phyloP scores from a whole-genome alignment of 1,140 invertebrate species.

The Drosophila arawakana region DNA sequence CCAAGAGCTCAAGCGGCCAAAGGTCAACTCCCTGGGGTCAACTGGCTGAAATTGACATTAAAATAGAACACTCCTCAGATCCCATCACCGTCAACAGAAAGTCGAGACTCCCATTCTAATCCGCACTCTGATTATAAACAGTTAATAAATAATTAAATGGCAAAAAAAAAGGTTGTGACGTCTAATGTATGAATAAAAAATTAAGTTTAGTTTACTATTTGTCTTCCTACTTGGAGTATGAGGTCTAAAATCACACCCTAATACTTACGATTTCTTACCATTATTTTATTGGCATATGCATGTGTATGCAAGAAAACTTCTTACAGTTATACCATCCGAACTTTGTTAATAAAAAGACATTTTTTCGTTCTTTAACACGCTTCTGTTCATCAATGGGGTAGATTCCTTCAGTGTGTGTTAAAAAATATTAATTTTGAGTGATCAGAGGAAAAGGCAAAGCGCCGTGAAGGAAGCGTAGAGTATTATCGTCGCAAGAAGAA shows the following conservation, averaged over 20 bases:
- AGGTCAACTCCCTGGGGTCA: constrained; percentile 5
- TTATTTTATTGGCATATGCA: too few relatives aligned
- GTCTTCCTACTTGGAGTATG: too few relatives aligned
- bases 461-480: background rate
- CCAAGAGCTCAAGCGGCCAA: background rate
- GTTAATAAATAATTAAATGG: background rate
- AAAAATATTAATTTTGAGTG: background rate
- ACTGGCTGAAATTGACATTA: constrained; percentile 1
- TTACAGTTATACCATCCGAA: too few relatives aligned
- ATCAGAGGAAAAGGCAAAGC: background rate
- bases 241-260: too few relatives aligned
- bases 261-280: too few relatives aligned
- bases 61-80: background rate
- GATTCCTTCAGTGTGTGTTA: background rate
- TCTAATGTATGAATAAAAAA: too few relatives aligned
- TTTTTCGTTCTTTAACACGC: too few relatives aligned
- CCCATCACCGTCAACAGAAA: background rate
- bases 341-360: too few relatives aligned
- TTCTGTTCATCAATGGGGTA: background rate
- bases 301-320: too few relatives aligned
- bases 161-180: background rate
- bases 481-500: background rate
- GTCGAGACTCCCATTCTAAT: background rate
- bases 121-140: background rate
- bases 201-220: too few relatives aligned